A percentile compares a stretch with the other conserved stretches of the same genome.
Evolutionary conservation across 1,140 invertebrate genomes (phyloP).

Genomic region (Drosophila obscura): DNA sequence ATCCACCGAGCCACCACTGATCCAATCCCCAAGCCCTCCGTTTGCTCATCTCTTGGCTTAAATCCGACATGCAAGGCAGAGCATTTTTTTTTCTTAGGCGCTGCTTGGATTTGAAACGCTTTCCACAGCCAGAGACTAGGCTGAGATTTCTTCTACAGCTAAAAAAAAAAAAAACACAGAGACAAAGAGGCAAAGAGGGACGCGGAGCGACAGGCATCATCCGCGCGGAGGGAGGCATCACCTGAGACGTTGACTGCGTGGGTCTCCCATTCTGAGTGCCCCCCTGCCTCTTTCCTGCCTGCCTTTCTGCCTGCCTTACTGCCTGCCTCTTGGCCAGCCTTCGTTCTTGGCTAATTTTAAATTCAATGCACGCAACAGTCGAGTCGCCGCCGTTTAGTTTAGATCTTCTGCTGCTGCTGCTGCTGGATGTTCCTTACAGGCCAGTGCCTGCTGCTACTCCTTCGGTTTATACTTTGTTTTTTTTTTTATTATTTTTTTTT

Average conservation of each 20-base stretch:
- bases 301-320: not conserved
- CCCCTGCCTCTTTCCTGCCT: not conserved
- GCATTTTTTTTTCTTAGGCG: slow-evolving; percentile 9
- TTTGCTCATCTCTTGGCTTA: not conserved
- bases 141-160: slow-evolving; percentile 42
- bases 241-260: slow-evolving; percentile 34
- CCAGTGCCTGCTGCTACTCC: not conserved
- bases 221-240: slow-evolving; percentile 20
- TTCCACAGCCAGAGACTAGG: slow-evolving; percentile 19
- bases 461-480: slow-evolving; percentile 25
- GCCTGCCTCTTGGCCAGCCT: not conserved
- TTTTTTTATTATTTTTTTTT: slow-evolving; percentile 3
- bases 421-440: not conserved
- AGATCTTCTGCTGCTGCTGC: slow-evolving; percentile 29
- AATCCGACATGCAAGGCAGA: slow-evolving; percentile 56
- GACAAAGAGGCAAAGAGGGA: not conserved
- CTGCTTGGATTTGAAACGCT: slow-evolving; percentile 49
- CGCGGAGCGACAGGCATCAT: too few relatives aligned
- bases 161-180: not conserved
- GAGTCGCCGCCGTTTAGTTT: slow-evolving; percentile 61
- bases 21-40: slow-evolving; percentile 1
- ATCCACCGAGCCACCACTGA: not conserved
- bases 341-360: slow-evolving; percentile 62
- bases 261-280: slow-evolving; percentile 8
- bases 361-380: slow-evolving; percentile 81